Evolutionary conservation across 2,888 invertebrate species (phyloP), one percentile per base, ranked within the genome.

Genomic region (Zygogramma bicolorata): DNA sequence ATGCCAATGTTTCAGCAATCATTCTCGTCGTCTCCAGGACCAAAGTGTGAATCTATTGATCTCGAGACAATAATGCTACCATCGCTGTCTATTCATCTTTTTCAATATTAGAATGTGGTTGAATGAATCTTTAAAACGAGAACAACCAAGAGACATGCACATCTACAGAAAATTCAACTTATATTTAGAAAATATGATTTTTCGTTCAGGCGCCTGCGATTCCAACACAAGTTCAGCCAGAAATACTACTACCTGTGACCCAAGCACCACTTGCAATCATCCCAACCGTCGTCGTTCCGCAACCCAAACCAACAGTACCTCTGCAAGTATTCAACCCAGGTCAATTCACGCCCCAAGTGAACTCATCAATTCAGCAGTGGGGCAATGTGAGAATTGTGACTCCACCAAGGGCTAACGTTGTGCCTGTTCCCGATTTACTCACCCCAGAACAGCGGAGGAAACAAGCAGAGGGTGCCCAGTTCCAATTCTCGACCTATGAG

Each of bases 401-500:
- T 46, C 46, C 7, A 10, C 18, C 46, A 7, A 46, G 46, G 18
- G 3, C 20, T 46, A 38, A 3, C n/a, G 15, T 18, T 8, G 46
- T 10, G 10, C 18, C 15, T 8, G 20, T 18, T 10, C 20, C 46
- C 3, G 46, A 46, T 8, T 8, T 10, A 7, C 22, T 46, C 0
- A 46, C 46, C 10, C 46, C 46, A 10, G 46, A 46, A 20, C 20
- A 46, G 20, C 46, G 20, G 20, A 29, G 20, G n/a, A 31, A 60
- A n/a, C 71, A 71, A 60, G 71, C 68, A 1, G 31, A 78, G 67
- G 85, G 79, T 72, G 88, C 88, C 31, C 81, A 86, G 49, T 89
- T 88, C 79, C 79, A 83, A 46, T 89, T 88, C 77, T 82, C 84
- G 0, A 82, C 85, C n/a, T 79, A 84, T n/a, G 82, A 88, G 3